phyloP scores from a whole-genome alignment of 2,797 vertebrate species.

The Sylvilagus floridanus region DNA sequence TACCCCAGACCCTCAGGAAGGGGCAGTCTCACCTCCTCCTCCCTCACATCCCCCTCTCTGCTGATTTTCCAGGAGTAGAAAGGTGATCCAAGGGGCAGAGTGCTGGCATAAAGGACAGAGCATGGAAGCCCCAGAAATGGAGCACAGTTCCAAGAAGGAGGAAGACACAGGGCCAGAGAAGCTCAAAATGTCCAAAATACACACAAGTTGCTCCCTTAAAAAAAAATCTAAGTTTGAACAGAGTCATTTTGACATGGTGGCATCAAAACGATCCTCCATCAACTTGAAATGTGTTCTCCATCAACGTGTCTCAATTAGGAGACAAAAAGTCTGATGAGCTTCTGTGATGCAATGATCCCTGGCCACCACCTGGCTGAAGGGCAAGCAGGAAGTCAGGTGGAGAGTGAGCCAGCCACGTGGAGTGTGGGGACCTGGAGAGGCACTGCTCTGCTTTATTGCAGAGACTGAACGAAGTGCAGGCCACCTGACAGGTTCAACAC shows the following conservation, averaged over 20 bases:
- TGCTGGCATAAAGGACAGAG: neutral
- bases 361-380: neutral
- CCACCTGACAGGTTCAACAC: neutral
- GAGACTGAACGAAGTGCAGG: neutral
- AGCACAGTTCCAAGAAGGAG: neutral
- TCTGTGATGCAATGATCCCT: neutral
- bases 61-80: neutral
- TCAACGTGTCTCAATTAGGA: slow-evolving; percentile 27
- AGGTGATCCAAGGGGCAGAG: neutral
- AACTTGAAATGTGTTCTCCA: slow-evolving; percentile 11
- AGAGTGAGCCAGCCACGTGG: neutral
- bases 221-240: no score
- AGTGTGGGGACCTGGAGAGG: neutral
- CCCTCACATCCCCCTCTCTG: neutral
- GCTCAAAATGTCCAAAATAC: neutral
- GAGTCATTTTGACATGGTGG: neutral
- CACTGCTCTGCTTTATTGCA: neutral
- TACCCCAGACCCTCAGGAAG: neutral
- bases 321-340: neutral
- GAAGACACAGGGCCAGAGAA: neutral
- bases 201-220: neutral
- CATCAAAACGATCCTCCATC: neutral
- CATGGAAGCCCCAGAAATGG: neutral
- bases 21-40: neutral
- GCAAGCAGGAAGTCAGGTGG: neutral